These are phyloP conservation scores for Psittacula echo DNA, from an alignment of 2,797 vertebrate genomes.

Conservation along the genomic window DNA sequence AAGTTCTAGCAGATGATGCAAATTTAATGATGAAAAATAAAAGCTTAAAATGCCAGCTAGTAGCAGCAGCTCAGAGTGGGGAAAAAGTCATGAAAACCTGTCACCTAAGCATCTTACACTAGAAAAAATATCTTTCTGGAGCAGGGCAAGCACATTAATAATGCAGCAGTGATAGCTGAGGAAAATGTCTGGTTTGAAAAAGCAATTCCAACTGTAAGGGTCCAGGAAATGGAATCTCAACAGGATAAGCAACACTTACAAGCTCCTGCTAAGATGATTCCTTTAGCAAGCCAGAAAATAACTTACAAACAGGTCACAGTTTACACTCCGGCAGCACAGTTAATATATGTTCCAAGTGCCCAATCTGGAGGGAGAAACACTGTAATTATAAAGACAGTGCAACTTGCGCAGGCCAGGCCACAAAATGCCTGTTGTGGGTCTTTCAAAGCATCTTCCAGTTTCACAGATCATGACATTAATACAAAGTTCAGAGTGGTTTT, in stretches of 20 bases:
- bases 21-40: constrained; percentile 33
- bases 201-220: constrained; percentile 31
- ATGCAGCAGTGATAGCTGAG: constrained; percentile 18
- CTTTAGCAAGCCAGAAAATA: constrained; percentile 35
- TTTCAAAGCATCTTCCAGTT: not conserved
- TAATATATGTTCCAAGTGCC: not conserved
- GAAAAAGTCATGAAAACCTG: not conserved
- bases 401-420: not conserved
- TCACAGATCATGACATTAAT: not conserved
- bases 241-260: constrained; percentile 35
- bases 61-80: not conserved
- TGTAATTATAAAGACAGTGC: not conserved
- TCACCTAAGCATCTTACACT: constrained; percentile 17
- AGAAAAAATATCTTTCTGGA: constrained; percentile 10
- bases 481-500: not conserved
- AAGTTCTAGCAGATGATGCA: constrained; percentile 14
- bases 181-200: constrained; percentile 40
- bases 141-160: constrained; percentile 12
- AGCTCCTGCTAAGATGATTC: constrained; percentile 35
- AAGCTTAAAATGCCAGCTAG: not conserved
- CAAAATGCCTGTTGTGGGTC: not conserved
- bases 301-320: not conserved
- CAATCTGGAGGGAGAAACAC: not conserved
- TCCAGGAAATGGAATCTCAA: constrained; percentile 59
- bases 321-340: not conserved